Evolutionary conservation across 2,113 vertebrate genomes (phyloP).

Genomic region (Pandion haliaetus): DNA sequence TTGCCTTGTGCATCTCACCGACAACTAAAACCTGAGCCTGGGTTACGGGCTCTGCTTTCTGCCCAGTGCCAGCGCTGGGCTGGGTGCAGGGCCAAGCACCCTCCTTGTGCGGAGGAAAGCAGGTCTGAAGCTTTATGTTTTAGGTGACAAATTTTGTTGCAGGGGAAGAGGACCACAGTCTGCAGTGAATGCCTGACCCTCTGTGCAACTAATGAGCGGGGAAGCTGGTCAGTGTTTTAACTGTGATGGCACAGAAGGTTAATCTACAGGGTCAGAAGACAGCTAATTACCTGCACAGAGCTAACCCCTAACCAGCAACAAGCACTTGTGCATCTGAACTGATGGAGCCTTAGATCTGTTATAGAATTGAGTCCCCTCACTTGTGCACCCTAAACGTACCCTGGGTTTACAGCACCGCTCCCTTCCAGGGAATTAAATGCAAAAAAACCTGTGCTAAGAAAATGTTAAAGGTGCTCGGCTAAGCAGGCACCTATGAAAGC

Average conservation of each 20-base stretch:
- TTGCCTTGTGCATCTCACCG: neutral
- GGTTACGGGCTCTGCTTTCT: accelerated
- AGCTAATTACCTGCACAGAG: neutral
- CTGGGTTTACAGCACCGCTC: neutral
- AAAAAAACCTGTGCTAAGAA: neutral
- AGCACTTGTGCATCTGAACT: neutral
- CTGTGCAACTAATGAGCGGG: too few species aligned
- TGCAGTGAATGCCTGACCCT: neutral
- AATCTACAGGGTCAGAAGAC: neutral
- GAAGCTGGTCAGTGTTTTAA: neutral
- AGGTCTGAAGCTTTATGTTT: neutral
- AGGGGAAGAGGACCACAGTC: neutral
- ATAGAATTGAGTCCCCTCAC: accelerated
- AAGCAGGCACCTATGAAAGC: neutral
- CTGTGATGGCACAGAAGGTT: neutral
- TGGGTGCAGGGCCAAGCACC: neutral
- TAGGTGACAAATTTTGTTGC: neutral
- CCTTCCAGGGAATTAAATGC: neutral
- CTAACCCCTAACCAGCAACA: neutral
- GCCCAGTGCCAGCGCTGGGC: neutral
- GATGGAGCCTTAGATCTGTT: neutral
- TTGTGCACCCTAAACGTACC: neutral
- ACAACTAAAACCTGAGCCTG: neutral
- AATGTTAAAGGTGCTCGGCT: neutral
- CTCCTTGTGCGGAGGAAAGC: accelerated